phyloP scores from a whole-genome alignment of 2,113 vertebrate species.

The Collichthys lucidus region DNA sequence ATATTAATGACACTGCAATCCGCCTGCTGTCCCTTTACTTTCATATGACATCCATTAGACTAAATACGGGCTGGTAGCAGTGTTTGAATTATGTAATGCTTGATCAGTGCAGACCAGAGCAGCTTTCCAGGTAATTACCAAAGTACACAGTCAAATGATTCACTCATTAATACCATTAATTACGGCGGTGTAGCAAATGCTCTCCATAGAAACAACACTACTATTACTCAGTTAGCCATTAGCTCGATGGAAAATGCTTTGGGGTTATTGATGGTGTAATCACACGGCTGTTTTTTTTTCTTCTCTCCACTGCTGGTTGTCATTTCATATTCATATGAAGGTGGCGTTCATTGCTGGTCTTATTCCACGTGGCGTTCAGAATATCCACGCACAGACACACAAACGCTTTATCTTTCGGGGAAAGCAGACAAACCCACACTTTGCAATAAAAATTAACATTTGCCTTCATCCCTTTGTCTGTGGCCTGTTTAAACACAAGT shows the following conservation, averaged over 20 bases:
- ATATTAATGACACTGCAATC: constrained; percentile 29
- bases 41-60: constrained; percentile 54
- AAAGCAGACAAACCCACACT: constrained; percentile 31
- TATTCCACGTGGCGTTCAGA: background rate
- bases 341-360: background rate
- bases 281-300: background rate
- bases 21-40: background rate
- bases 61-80: constrained; percentile 29
- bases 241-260: constrained; percentile 54
- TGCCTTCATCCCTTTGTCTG: constrained; percentile 25
- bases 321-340: constrained; percentile 23
- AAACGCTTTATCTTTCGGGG: constrained; percentile 27
- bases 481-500: constrained; percentile 54
- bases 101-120: constrained; percentile 57
- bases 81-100: constrained; percentile 75
- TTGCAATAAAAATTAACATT: constrained; percentile 45
- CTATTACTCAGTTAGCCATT: constrained; percentile 62
- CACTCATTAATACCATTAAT: constrained; percentile 73
- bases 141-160: constrained; percentile 66
- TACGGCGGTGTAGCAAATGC: constrained; percentile 47
- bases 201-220: constrained; percentile 60
- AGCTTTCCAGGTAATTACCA: constrained; percentile 63
- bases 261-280: constrained; percentile 49
- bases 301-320: constrained; percentile 2
- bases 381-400: background rate